Percentiles rank a stretch among this genome's conserved stretches.
These are phyloP conservation scores for Lagothrix lagotricha DNA, from an alignment of 2,797 vertebrate genomes.

Conservation along the genomic window DNA sequence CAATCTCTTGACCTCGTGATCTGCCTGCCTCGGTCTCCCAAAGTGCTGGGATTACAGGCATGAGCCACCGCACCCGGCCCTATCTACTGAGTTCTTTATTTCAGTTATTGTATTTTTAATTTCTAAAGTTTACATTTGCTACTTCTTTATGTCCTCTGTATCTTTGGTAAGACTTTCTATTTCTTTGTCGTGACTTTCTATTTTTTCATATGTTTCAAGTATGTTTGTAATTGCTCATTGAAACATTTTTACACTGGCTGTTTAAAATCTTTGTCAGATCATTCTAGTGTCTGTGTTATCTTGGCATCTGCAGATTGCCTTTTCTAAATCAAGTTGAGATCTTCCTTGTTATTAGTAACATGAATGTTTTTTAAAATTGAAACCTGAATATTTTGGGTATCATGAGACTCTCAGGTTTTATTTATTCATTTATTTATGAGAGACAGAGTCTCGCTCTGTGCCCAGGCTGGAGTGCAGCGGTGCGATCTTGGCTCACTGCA, in stretches of 20 bases:
- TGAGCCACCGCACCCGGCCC: too few species aligned
- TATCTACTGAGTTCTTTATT: background rate
- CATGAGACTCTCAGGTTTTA: too few species aligned
- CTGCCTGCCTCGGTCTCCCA: too few species aligned
- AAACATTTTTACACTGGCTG: background rate
- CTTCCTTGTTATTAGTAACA: background rate
- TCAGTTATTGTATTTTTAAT: background rate
- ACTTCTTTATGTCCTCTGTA: background rate
- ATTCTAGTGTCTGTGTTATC: background rate
- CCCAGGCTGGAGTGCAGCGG: too few species aligned
- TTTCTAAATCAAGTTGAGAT: background rate
- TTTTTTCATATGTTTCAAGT: background rate
- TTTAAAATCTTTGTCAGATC: background rate
- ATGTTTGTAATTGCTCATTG: background rate
- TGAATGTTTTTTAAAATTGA: background rate
- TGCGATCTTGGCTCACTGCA: too few species aligned
- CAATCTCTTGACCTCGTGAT: too few species aligned
- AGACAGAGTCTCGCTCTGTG: too few species aligned
- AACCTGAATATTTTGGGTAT: background rate
- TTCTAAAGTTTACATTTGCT: background rate
- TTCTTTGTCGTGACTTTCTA: background rate
- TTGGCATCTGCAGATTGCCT: background rate
- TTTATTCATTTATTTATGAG: too few species aligned
- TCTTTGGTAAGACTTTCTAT: background rate
- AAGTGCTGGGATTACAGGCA: too few species aligned